phyloP scores from a whole-genome alignment of 2,113 vertebrate species.

The Lasiurus borealis region DNA sequence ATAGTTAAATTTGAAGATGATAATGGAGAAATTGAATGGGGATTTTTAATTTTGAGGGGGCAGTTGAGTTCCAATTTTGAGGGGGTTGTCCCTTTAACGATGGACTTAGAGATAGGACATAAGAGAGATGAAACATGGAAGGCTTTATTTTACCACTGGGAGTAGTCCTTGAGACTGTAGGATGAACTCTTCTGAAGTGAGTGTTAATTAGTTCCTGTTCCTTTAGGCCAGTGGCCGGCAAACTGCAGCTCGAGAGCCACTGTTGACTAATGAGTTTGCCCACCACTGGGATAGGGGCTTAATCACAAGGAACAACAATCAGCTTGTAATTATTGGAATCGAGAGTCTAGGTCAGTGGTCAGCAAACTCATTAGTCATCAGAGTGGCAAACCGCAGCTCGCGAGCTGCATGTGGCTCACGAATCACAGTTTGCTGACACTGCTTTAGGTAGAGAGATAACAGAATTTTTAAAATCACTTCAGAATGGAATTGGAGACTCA shows the following conservation, averaged over 20 bases:
- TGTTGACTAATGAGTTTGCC: no score
- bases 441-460: neutral
- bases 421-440: no score
- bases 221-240: no score
- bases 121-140: neutral
- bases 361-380: no score
- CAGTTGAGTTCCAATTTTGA: neutral
- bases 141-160: neutral
- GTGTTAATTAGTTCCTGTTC: neutral
- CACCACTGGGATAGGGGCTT: no score
- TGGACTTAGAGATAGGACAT: neutral
- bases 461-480: neutral
- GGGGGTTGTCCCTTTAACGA: neutral
- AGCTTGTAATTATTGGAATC: no score
- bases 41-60: neutral
- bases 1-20: neutral
- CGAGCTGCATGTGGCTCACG: no score
- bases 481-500: neutral
- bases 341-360: no score
- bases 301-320: no score
- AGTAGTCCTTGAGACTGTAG: neutral
- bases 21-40: neutral
- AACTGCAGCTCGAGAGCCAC: no score
- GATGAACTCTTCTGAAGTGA: neutral
- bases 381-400: no score